These are phyloP conservation scores for Augiades crinisus DNA, from an alignment of 2,888 invertebrate genomes.

Conservation along the genomic window DNA sequence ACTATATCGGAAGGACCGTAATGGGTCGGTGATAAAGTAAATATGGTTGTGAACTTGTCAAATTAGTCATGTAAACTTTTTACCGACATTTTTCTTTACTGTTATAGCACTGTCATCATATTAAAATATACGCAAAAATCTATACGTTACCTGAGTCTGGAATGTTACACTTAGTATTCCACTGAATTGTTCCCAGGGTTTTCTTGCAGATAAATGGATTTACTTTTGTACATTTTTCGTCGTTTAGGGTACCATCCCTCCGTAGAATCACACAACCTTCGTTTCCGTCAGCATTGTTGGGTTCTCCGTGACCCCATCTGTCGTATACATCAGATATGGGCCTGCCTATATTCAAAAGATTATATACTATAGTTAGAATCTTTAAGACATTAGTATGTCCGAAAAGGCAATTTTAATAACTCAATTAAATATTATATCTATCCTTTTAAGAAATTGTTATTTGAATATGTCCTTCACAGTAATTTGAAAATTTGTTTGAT, in stretches of 20 bases:
- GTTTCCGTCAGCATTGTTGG: slow-evolving; percentile 10
- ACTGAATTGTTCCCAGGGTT: slow-evolving; percentile 45
- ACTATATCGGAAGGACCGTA: too few relatives aligned
- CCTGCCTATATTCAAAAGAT: slow-evolving; percentile 2
- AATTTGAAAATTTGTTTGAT: too few relatives aligned
- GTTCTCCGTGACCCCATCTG: slow-evolving; percentile 18
- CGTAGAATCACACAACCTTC: slow-evolving; percentile 22
- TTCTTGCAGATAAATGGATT: slow-evolving; percentile 43
- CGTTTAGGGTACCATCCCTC: slow-evolving; percentile 19
- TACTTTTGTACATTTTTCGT: slow-evolving; percentile 9
- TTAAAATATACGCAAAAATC: neutral
- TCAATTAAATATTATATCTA: too few relatives aligned
- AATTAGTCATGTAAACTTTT: too few relatives aligned
- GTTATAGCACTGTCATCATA: neutral
- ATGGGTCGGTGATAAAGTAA: too few relatives aligned
- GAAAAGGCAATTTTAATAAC: too few relatives aligned
- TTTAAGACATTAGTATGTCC: too few relatives aligned
- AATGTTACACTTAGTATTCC: slow-evolving; percentile 56
- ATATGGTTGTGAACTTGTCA: too few relatives aligned
- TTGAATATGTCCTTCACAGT: too few relatives aligned
- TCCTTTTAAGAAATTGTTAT: too few relatives aligned
- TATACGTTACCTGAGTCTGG: slow-evolving; percentile 50
- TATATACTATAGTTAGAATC: neutral
- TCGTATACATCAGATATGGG: slow-evolving; percentile 12
- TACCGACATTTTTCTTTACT: too few relatives aligned